Conservation (phyloP, 2,113 vertebrate species). For the Amphiprion ocellaris region DNA sequence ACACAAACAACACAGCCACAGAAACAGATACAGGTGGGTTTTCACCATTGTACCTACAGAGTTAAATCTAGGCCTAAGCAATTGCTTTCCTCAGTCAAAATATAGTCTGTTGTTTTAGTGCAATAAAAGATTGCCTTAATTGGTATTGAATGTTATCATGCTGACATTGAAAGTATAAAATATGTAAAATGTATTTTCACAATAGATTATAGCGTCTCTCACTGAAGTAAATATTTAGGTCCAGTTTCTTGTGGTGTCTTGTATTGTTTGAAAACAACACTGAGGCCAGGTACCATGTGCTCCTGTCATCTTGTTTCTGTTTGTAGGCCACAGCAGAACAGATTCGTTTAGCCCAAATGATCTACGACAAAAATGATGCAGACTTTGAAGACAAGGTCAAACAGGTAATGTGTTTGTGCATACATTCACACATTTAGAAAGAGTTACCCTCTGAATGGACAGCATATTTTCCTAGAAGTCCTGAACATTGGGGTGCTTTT, state of each 20-base stretch:
- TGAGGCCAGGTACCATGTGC: not conserved
- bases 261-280: too few relatives aligned
- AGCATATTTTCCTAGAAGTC: not conserved
- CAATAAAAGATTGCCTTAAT: not conserved
- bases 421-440: not conserved
- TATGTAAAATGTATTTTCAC: not conserved
- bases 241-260: too few relatives aligned
- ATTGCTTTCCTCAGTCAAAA: not conserved
- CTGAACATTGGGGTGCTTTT: not conserved
- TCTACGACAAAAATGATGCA: conserved; percentile 96
- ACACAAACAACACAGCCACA: conserved; percentile 91
- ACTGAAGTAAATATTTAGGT: too few relatives aligned
- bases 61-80: too few relatives aligned
- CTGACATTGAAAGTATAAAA: not conserved
- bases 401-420: conserved; percentile 84
- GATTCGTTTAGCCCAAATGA: conserved; percentile 97
- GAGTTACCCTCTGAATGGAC: not conserved
- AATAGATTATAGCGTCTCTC: too few relatives aligned
- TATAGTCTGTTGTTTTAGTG: not conserved
- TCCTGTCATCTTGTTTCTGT: conserved; percentile 11
- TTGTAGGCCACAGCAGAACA: conserved; percentile 98
- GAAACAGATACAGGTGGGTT: conserved; percentile 94
- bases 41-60: not conserved
- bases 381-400: conserved; percentile 99
- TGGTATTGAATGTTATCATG: not conserved